A percentile compares a stretch with the other conserved stretches of the same genome.
phyloP scores from a whole-genome alignment of 1,140 invertebrate genomes.

The Drosophila lacteicornis region DNA sequence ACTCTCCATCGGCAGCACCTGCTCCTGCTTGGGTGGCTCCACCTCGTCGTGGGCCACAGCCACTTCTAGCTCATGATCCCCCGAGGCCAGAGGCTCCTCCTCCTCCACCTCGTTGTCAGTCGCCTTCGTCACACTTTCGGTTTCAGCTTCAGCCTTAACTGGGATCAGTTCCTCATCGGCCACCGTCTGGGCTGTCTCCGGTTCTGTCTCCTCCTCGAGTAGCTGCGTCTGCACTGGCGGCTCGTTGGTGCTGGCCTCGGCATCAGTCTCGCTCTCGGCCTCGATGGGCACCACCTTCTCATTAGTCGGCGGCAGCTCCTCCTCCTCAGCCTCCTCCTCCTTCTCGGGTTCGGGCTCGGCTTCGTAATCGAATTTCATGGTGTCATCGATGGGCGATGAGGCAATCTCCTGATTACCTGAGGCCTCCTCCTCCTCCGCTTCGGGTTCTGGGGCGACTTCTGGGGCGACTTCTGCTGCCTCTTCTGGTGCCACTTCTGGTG shows the following conservation, averaged over 20 bases:
- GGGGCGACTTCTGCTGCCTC: slow-evolving; percentile 6
- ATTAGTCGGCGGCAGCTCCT: slow-evolving; percentile 26
- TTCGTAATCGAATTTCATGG: slow-evolving; percentile 84
- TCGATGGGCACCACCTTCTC: slow-evolving; percentile 55
- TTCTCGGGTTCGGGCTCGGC: slow-evolving; percentile 17
- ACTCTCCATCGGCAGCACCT: slow-evolving; percentile 29
- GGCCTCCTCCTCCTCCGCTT: slow-evolving; percentile 44
- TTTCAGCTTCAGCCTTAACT: slow-evolving; percentile 64
- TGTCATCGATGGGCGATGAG: slow-evolving; percentile 62
- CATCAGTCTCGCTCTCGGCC: slow-evolving; percentile 46
- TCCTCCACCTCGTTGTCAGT: slow-evolving; percentile 4
- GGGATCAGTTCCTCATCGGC: slow-evolving; percentile 72
- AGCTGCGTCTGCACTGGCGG: slow-evolving; percentile 35
- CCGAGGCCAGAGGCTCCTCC: slow-evolving; percentile 52
- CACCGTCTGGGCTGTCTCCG: slow-evolving; percentile 25
- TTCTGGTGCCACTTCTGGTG: slow-evolving; percentile 32
- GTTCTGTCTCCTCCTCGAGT: slow-evolving; percentile 25
- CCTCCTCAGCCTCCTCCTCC: slow-evolving; percentile 25
- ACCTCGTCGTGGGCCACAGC: slow-evolving; percentile 26
- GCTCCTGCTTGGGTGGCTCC: slow-evolving; percentile 27
- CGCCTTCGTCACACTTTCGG: slow-evolving; percentile 72
- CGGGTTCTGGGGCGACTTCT: slow-evolving; percentile 9
- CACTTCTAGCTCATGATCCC: slow-evolving; percentile 60
- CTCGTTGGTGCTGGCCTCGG: slow-evolving; percentile 34
- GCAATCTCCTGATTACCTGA: slow-evolving; percentile 64